Evolutionary conservation across 2,113 vertebrate genomes (phyloP), one percentile per base, ranked within the genome.

Genomic region (Pitta sordida): DNA sequence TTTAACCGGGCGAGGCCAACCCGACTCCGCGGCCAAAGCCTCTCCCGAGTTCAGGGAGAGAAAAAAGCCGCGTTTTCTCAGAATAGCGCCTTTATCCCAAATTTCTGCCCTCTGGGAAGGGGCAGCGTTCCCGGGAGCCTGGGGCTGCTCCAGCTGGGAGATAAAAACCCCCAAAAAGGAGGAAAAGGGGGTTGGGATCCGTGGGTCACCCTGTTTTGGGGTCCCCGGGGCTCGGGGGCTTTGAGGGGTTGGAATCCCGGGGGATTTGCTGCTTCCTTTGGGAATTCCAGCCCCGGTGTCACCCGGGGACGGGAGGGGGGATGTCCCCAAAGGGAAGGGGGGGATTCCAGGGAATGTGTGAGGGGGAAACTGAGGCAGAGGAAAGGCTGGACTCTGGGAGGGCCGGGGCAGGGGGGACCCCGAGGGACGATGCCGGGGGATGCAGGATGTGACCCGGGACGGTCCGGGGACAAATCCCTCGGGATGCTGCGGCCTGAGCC

Each of bases 391-490:
- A 39, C 24, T 6, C 27, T 1, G 75, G 15, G 34, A 34, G 71
- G 65, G 65, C 84, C 16, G 24, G 48, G 2, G 30, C 49, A 49
- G 75, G 75, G 84, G 20, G 56, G 4, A 21, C 24, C 30, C 34
- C 56, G 74, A 70, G 74, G 56, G 56, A 24, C 65, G 48, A 13
- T 3, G n/a, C 46, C 30, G 10, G 2, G 49, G n/a, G 48, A 20
- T 6, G 13, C 26, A 3, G 26, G 32, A 11, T 3, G 3, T 5
- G 56, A 26, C 10, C 55, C 23, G 34, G 5, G 32, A 8, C 3
- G n/a, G n/a, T 21, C 46, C 16, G 1, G 18, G 48, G 7, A 2
- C 0, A 1, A 14, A 7, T 34, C 4, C 53, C 24, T 1, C 5
- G 15, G 81, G 49, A 32, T 32, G 1, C 17, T 0, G 48, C 2